phyloP scores from a whole-genome alignment of 2,888 invertebrate genomes.

The Hypena proboscidalis region DNA sequence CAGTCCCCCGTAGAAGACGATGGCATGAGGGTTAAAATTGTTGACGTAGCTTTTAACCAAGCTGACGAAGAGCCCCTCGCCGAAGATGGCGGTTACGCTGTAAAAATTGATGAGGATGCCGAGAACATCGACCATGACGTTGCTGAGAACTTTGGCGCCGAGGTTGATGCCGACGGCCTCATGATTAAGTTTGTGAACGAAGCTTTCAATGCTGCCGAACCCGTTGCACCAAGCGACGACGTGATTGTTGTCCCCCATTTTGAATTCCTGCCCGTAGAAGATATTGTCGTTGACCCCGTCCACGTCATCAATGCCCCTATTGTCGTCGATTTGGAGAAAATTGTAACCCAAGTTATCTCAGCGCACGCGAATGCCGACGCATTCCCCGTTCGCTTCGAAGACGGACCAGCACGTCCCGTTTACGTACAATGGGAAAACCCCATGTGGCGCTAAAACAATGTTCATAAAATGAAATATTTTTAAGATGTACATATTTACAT shows the following conservation, averaged over 20 bases:
- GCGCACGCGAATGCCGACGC: too few species aligned
- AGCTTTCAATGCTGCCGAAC: background rate
- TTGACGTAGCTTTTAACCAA: too few species aligned
- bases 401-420: slow-evolving; percentile 23
- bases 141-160: slow-evolving; percentile 9
- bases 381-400: slow-evolving; percentile 10
- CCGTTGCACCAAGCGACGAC: slow-evolving; percentile 1
- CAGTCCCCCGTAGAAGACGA: too few species aligned
- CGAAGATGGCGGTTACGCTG: background rate
- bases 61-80: background rate
- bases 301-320: background rate
- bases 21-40: too few species aligned
- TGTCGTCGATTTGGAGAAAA: background rate
- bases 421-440: slow-evolving; percentile 43
- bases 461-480: slow-evolving; percentile 5
- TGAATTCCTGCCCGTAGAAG: background rate
- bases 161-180: background rate
- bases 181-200: too few species aligned
- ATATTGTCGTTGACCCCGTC: background rate
- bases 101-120: slow-evolving; percentile 8
- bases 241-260: background rate
- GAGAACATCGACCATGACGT: slow-evolving; percentile 16
- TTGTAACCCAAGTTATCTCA: background rate
- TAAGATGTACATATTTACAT: too few species aligned
- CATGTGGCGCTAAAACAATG: slow-evolving; percentile 37